Conservation (phyloP, 2,113 vertebrate genomes). For the Istiophorus platypterus region DNA sequence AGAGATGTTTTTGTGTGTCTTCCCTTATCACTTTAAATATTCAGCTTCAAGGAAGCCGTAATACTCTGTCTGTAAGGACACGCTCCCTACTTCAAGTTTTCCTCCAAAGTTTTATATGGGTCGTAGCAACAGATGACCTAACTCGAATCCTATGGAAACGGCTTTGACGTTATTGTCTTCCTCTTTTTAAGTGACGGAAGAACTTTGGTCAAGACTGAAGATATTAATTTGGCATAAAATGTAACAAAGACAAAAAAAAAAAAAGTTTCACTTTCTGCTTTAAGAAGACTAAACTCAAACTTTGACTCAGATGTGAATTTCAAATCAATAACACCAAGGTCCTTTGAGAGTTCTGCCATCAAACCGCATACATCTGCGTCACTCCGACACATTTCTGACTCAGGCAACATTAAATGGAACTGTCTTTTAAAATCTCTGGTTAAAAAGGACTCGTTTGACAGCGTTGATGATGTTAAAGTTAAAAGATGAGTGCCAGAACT, state of each 20-base stretch:
- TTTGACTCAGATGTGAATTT: constrained; percentile 79
- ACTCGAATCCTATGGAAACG: constrained; percentile 19
- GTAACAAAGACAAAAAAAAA: constrained; percentile 60
- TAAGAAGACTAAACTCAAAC: constrained; percentile 68
- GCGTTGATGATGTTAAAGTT: constrained; percentile 80
- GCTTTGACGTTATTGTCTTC: not conserved
- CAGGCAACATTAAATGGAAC: constrained; percentile 75
- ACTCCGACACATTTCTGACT: constrained; percentile 72
- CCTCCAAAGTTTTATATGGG: constrained; percentile 1
- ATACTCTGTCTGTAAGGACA: too few species aligned
- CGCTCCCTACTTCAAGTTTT: constrained; percentile 12
- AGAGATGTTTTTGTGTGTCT: not conserved
- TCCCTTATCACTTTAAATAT: not conserved
- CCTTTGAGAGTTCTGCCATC: constrained; percentile 74
- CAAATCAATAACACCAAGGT: constrained; percentile 81
- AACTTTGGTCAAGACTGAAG: constrained; percentile 36
- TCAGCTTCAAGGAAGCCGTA: too few species aligned
- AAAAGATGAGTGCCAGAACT: constrained; percentile 75
- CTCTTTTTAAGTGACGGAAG: constrained; percentile 9
- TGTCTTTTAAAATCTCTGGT: constrained; percentile 76
- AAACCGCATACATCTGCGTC: constrained; percentile 81
- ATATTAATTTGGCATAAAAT: constrained; percentile 68
- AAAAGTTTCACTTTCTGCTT: constrained; percentile 60
- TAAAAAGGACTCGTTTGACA: constrained; percentile 82
- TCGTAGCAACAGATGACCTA: not conserved